Conservation (phyloP, 2,797 vertebrate species). For the Ciconia nigra region DNA sequence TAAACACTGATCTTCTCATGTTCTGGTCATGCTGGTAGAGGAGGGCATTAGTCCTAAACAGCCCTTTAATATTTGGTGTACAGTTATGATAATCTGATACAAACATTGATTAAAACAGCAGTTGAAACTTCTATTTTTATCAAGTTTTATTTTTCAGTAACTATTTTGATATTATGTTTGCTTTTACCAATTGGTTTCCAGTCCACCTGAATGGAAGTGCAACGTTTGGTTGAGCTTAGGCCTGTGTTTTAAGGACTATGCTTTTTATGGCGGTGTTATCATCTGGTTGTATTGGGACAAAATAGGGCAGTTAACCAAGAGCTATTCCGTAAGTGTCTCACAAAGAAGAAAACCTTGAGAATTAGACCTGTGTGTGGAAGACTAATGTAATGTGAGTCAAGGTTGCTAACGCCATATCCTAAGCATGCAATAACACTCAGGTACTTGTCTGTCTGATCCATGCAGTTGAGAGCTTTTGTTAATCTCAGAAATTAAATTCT, state of each 20-base stretch:
- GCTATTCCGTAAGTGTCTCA: neutral
- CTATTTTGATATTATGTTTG: neutral
- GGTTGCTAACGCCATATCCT: neutral
- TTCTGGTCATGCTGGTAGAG: constrained; percentile 29
- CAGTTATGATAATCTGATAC: constrained; percentile 17
- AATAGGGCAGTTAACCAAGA: neutral
- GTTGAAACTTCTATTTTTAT: constrained; percentile 42
- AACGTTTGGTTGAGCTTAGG: neutral
- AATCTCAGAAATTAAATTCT: neutral
- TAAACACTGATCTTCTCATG: neutral
- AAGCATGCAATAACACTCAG: neutral
- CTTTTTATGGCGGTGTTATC: neutral
- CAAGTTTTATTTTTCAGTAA: constrained; percentile 42
- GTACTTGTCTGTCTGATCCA: neutral
- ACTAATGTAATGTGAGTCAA: neutral
- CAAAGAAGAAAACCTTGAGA: neutral
- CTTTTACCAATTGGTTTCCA: neutral
- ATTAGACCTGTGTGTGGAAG: neutral
- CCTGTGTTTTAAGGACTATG: neutral
- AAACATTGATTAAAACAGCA: constrained; percentile 39
- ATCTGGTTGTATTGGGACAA: neutral
- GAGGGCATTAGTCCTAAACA: constrained; percentile 12
- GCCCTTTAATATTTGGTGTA: constrained; percentile 43
- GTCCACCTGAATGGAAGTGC: neutral
- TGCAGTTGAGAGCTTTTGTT: neutral